phyloP scores from a whole-genome alignment of 2,113 vertebrate genomes.

The Hippopotamus amphibius region DNA sequence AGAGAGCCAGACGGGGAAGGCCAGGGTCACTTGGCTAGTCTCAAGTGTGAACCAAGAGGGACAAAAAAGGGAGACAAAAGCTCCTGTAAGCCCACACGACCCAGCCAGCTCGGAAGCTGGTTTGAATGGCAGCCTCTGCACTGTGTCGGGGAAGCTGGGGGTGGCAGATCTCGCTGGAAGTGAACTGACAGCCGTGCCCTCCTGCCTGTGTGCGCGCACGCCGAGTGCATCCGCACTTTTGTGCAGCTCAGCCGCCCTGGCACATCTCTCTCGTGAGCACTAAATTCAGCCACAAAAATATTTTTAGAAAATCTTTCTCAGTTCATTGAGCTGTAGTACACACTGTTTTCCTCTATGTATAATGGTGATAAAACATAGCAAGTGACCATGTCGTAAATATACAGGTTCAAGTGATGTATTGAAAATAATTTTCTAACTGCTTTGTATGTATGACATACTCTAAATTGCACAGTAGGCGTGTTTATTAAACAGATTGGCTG shows the following conservation, averaged over 20 bases:
- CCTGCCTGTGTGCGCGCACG: background rate
- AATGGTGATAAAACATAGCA: slow-evolving; percentile 89
- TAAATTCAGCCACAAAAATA: slow-evolving; percentile 87
- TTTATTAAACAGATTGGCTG: slow-evolving; percentile 87
- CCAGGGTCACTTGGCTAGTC: slow-evolving; percentile 64
- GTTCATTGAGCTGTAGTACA: slow-evolving; percentile 88
- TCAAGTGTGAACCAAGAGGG: slow-evolving; percentile 70
- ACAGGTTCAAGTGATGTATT: slow-evolving; percentile 89
- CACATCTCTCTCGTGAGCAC: slow-evolving; percentile 81
- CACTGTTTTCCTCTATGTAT: slow-evolving; percentile 89
- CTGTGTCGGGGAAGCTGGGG: slow-evolving; percentile 47
- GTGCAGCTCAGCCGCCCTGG: slow-evolving; percentile 76
- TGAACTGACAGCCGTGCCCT: slow-evolving; percentile 46
- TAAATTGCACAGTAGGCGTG: slow-evolving; percentile 89
- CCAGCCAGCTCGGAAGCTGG: slow-evolving; percentile 65
- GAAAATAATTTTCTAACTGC: slow-evolving; percentile 91
- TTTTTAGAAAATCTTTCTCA: slow-evolving; percentile 87
- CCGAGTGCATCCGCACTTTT: background rate
- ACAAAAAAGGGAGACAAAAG: slow-evolving; percentile 62
- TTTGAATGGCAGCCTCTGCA: slow-evolving; percentile 63
- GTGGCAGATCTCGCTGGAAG: slow-evolving; percentile 67
- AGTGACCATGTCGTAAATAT: slow-evolving; percentile 89
- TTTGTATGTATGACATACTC: slow-evolving; percentile 89
- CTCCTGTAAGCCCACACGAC: slow-evolving; percentile 70
- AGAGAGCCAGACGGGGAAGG: slow-evolving; percentile 53